A percentile compares a stretch with the other conserved stretches of the same genome.
phyloP scores from a whole-genome alignment of 1,140 invertebrate species.

The Drosophila kanapiae region DNA sequence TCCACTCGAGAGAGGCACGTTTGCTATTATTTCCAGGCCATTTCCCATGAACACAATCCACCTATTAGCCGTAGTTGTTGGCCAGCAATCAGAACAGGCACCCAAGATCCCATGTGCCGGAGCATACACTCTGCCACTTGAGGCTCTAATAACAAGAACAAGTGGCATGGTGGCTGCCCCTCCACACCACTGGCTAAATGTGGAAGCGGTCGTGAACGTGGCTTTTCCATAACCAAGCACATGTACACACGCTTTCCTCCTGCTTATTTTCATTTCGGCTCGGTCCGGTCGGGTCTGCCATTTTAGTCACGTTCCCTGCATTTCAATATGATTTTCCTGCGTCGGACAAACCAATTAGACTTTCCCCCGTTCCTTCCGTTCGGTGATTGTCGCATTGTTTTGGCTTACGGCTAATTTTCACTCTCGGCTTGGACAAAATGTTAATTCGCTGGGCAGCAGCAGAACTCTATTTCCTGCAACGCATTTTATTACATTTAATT shows the following conservation, averaged over 20 bases:
- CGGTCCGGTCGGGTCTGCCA: slow-evolving; percentile 25
- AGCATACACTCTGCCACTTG: slow-evolving; percentile 24
- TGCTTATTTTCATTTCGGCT: slow-evolving; percentile 17
- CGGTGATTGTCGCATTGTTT: slow-evolving; percentile 48
- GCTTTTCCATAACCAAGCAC: slow-evolving; percentile 39
- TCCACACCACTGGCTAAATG: slow-evolving; percentile 22
- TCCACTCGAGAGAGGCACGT: slow-evolving; percentile 65
- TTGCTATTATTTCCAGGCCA: slow-evolving; percentile 82
- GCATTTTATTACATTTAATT: slow-evolving; percentile 1
- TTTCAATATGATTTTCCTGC: slow-evolving; percentile 59
- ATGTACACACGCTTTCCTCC: slow-evolving; percentile 27
- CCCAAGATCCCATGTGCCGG: slow-evolving; percentile 22
- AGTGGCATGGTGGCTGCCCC: slow-evolving; percentile 24
- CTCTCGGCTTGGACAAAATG: slow-evolving; percentile 7
- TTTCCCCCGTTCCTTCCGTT: slow-evolving; percentile 36
- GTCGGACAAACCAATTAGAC: slow-evolving; percentile 53
- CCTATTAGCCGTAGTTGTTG: slow-evolving; percentile 60
- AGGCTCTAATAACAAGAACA: slow-evolving; percentile 50
- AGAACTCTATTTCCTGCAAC: neutral
- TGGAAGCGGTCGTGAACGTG: slow-evolving; percentile 40
- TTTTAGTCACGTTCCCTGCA: slow-evolving; percentile 59
- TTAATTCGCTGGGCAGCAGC: neutral
- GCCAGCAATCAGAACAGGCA: slow-evolving; percentile 49
- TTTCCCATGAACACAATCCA: slow-evolving; percentile 77
- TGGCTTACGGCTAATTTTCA: slow-evolving; percentile 43